A percentile compares a stretch with the other conserved stretches of the same genome.
Conservation (phyloP, 2,113 vertebrate species). For the Menidia beryllina region DNA sequence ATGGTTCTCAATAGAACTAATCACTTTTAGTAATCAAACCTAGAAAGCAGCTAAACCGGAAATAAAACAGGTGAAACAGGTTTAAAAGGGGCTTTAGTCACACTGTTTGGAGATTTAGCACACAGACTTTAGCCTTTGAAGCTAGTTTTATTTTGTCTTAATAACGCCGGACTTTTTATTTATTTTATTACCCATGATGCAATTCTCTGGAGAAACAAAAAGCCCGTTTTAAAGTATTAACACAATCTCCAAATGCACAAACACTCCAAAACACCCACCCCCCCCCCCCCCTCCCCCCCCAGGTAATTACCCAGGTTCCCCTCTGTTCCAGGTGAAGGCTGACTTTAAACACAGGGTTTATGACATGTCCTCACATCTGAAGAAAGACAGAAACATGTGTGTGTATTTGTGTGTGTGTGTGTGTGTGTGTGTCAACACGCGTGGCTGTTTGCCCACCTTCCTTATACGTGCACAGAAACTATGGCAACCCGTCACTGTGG, state of each 20-base stretch:
- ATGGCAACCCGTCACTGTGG: constrained; percentile 80
- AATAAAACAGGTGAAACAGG: too few relatives aligned
- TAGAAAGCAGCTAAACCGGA: too few relatives aligned
- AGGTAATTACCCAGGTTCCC: too few relatives aligned
- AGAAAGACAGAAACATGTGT: constrained; percentile 6
- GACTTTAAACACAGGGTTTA: constrained; percentile 21
- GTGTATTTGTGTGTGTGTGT: constrained; percentile 36
- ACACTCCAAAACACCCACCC: background rate
- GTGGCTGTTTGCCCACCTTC: constrained; percentile 62
- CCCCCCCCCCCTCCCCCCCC: background rate
- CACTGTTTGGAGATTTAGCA: too few relatives aligned
- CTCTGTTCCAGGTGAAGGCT: constrained; percentile 9
- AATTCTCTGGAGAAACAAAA: background rate
- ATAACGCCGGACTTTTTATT: too few relatives aligned
- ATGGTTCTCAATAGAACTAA: background rate
- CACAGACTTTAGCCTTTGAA: too few relatives aligned
- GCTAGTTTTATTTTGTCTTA: background rate
- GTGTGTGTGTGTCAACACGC: constrained; percentile 50
- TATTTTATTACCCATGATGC: too few relatives aligned
- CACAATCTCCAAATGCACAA: background rate
- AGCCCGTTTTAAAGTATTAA: background rate
- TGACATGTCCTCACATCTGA: constrained; percentile 39
- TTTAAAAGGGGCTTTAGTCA: too few relatives aligned
- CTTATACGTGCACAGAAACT: constrained; percentile 70
- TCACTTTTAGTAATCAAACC: background rate